Percentiles rank a stretch among this genome's conserved stretches.
Conservation (phyloP, 2,888 invertebrate species). For the Dynastes grantii region DNA sequence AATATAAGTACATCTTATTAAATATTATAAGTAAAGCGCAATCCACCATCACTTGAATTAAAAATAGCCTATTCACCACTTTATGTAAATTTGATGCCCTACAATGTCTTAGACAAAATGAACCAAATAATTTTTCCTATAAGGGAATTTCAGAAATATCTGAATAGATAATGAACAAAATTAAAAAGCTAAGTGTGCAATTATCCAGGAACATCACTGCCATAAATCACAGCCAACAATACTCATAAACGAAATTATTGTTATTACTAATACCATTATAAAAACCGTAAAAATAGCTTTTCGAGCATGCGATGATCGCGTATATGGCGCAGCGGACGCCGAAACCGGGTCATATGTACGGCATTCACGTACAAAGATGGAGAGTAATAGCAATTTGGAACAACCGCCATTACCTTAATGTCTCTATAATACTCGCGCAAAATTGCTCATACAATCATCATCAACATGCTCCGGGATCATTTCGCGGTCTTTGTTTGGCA, state of each 20-base stretch:
- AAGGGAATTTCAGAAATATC: background rate
- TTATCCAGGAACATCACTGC: background rate
- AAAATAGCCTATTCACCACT: no score
- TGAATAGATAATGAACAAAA: background rate
- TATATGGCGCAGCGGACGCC: conserved; percentile 44
- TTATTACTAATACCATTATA: conserved; percentile 29
- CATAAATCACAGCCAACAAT: conserved; percentile 23
- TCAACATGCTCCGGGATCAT: conserved; percentile 47
- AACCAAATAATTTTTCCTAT: no score
- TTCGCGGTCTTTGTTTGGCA: conserved; percentile 39
- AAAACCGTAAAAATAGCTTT: conserved; percentile 29
- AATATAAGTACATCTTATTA: no score
- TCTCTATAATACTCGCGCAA: conserved; percentile 57
- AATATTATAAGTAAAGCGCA: no score
- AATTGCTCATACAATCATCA: conserved; percentile 50
- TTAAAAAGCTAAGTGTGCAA: conserved; percentile 7
- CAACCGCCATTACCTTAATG: conserved; percentile 58
- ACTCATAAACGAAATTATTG: conserved; percentile 29
- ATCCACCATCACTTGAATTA: no score
- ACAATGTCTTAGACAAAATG: no score
- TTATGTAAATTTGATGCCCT: no score
- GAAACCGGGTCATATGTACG: conserved; percentile 56
- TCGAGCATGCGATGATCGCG: conserved; percentile 27
- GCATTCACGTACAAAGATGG: conserved; percentile 55
- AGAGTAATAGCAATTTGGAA: conserved; percentile 57